Base-by-base conservation (phyloP, 2,113 vertebrate genomes). In the Lepisosteus oculatus region DNA sequence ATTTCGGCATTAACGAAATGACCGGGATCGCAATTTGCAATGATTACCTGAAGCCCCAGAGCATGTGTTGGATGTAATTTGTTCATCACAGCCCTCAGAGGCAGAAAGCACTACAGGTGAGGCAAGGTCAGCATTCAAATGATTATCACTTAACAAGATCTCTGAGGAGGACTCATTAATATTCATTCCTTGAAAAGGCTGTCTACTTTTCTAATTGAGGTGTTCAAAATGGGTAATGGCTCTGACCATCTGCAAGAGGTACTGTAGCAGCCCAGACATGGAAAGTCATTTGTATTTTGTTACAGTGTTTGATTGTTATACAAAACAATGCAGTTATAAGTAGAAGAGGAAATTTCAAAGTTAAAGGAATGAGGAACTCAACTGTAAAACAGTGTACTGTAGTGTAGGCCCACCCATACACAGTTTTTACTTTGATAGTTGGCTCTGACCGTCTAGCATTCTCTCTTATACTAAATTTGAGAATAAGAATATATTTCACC, bases 171-270 rank as follows among this genome's bases (percentile, higher is more conserved):
- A 29, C 62, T 65, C 8, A 65, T 65, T 4, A 65, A 65, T 65
- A 29, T 42, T 43, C 62, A 5, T 13, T 43, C 17, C 17, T 42
- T 65, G 42, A 51, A 65, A 65, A 41, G 17, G n/a, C 42, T 41
- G 12, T 65, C 62, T 65, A 29, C 62, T 65, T 41, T 65, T 29
- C 62, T 65, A 65, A 65, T 65, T 65, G 15, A 65, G 62, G 6
- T 42, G 62, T 13, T 65, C 62, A 65, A 29, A 12, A 42, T 9
- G 8, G 11, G 8, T 65, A 17, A 4, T n/a, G 29, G 42, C 6
- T 65, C 62, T 42, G 17, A 42, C 29, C n/a, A 8, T 42, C 29
- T 42, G 62, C 42, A 65, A 65, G 5, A 65, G 42, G 42, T n/a
- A n/a, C n/a, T n/a, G n/a, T 65, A 29, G 8, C 9, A 42, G 42